Evolutionary conservation across 53 echinoderm and acorn worm genomes (phyloP).

Genomic region (Glandiceps talaboti): DNA sequence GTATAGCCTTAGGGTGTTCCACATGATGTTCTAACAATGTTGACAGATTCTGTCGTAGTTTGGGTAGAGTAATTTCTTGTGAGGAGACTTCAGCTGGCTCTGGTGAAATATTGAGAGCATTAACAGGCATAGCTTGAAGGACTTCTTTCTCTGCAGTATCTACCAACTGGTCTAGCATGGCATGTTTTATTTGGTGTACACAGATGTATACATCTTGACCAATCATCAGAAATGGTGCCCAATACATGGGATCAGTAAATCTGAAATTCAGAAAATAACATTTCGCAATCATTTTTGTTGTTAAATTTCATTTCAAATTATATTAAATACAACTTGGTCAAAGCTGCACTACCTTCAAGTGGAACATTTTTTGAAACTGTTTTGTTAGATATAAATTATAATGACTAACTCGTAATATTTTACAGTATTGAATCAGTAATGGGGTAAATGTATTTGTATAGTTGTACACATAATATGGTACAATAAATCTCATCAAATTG

Average conservation of each 20-base stretch:
- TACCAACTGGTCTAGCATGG: conserved; percentile 58
- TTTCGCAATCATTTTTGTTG: too few species aligned
- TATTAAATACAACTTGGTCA: too few species aligned
- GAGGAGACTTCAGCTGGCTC: not conserved
- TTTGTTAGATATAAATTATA: too few species aligned
- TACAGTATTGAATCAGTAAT: too few species aligned
- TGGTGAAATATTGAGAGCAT: conserved; percentile 41
- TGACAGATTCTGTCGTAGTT: conserved; percentile 42
- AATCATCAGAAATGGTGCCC: conserved; percentile 70
- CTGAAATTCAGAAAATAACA: too few species aligned
- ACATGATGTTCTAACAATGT: conserved; percentile 41
- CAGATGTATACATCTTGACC: conserved; percentile 62
- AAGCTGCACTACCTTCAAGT: too few species aligned
- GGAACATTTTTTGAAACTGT: too few species aligned
- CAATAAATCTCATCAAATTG: too few species aligned
- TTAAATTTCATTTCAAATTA: too few species aligned
- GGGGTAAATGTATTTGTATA: too few species aligned
- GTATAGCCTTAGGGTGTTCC: conserved; percentile 37
- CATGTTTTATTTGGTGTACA: conserved; percentile 47
- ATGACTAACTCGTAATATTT: too few species aligned
- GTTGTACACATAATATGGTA: too few species aligned
- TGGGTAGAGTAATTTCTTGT: not conserved
- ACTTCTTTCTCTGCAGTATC: conserved; percentile 43
- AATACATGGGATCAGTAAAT: conserved; percentile 53
- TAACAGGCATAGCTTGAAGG: conserved; percentile 36